Conservation (phyloP, 2,888 invertebrate species). For the Galerucella nymphaeae region DNA sequence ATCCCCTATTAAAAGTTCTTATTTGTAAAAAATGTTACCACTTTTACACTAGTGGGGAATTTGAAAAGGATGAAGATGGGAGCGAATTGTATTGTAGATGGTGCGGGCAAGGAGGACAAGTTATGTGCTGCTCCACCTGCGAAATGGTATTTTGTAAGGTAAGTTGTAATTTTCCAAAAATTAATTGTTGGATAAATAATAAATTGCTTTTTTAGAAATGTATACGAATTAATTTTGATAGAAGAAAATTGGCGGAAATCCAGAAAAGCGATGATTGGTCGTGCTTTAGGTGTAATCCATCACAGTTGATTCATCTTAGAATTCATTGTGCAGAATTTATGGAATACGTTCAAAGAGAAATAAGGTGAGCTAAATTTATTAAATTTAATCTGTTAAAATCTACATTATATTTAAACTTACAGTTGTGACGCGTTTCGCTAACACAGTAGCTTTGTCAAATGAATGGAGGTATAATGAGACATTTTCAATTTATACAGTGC, state of each 20-base stretch:
- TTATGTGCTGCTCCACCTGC: constrained; percentile 82
- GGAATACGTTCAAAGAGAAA: constrained; percentile 74
- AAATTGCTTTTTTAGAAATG: constrained; percentile 71
- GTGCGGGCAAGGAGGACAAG: constrained; percentile 80
- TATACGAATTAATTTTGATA: constrained; percentile 78
- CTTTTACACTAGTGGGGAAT: constrained; percentile 84
- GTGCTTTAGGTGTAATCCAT: constrained; percentile 80
- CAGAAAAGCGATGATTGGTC: constrained; percentile 84
- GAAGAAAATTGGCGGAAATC: constrained; percentile 75
- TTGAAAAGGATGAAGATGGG: constrained; percentile 85
- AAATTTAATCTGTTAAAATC: no score
- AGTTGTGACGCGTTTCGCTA: no score
- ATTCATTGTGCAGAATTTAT: constrained; percentile 79
- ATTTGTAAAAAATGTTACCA: constrained; percentile 79
- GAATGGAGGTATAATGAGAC: no score
- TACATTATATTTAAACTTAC: no score
- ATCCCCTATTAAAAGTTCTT: constrained; percentile 78
- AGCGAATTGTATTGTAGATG: constrained; percentile 85
- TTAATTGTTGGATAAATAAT: no score
- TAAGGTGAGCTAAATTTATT: constrained; percentile 68
- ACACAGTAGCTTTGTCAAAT: no score
- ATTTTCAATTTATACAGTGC: no score
- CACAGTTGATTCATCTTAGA: constrained; percentile 73
- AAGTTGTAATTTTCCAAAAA: constrained; percentile 46
- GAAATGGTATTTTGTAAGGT: constrained; percentile 80